phyloP scores from a whole-genome alignment of 2,113 vertebrate genomes.

The Ploceus nigricollis region DNA sequence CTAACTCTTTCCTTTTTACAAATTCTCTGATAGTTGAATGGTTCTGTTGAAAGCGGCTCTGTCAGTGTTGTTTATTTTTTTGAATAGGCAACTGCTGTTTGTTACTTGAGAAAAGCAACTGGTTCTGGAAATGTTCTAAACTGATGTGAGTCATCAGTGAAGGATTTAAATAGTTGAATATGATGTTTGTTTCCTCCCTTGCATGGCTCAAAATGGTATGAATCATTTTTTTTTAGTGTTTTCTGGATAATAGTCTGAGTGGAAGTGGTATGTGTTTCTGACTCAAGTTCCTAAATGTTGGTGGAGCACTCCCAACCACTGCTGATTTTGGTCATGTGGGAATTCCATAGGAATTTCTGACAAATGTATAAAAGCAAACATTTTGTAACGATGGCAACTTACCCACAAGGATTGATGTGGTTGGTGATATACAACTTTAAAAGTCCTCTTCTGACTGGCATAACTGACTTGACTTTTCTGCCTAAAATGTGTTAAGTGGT shows the following conservation, averaged over 20 bases:
- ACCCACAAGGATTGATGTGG: conserved; percentile 16
- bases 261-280: conserved; percentile 24
- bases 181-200: conserved; percentile 69
- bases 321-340: conserved; percentile 46
- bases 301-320: conserved; percentile 26
- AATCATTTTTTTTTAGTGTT: conserved; percentile 70
- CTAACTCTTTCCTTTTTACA: not conserved
- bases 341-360: conserved; percentile 53
- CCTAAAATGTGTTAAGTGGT: not conserved
- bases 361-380: conserved; percentile 63
- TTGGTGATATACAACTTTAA: conserved; percentile 8
- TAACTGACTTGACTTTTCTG: not conserved
- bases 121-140: conserved; percentile 59
- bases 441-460: not conserved
- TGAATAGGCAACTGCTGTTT: not conserved
- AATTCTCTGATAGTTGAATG: not conserved
- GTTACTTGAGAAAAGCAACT: conserved; percentile 29
- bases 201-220: conserved; percentile 60
- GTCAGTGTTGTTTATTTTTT: not conserved
- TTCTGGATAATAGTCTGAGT: conserved; percentile 55
- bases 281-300: conserved; percentile 52
- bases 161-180: conserved; percentile 70
- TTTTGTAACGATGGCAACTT: conserved; percentile 64
- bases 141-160: conserved; percentile 69
- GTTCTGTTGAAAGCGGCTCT: not conserved